Evolutionary conservation across 2,797 vertebrate genomes (phyloP).

Genomic region (Pygocentrus nattereri): DNA sequence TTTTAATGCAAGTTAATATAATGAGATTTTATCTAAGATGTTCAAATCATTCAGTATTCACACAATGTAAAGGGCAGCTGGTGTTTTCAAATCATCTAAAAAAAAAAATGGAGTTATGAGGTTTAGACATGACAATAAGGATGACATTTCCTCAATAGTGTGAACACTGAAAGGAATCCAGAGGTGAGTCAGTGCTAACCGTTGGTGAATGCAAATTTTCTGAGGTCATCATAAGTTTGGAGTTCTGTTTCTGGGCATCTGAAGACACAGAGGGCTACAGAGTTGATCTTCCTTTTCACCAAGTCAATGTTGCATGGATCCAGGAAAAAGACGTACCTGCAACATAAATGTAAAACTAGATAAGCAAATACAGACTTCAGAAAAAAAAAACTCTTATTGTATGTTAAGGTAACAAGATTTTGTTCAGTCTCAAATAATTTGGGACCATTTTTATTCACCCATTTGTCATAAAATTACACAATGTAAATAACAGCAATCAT

Average conservation of each 20-base stretch:
- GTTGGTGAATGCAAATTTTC: conserved; percentile 87
- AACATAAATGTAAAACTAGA: not conserved
- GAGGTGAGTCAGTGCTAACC: conserved; percentile 78
- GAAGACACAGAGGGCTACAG: conserved; percentile 91
- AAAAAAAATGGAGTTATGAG: not conserved
- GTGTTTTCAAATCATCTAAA: no score
- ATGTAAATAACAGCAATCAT: no score
- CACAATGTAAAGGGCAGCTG: no score
- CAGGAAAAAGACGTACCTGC: conserved; percentile 95
- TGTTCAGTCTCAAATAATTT: no score
- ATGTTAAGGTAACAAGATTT: no score
- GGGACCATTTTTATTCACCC: no score
- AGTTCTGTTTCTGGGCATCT: conserved; percentile 86
- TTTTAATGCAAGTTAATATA: not conserved
- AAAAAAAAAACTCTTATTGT: no score
- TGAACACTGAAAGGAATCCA: not conserved
- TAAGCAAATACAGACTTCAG: no score
- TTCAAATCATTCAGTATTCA: no score
- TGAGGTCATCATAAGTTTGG: conserved; percentile 82
- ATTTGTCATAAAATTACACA: no score
- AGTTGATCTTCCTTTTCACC: conserved; percentile 88
- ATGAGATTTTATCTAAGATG: not conserved
- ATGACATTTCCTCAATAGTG: not conserved
- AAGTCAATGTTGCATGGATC: conserved; percentile 96
- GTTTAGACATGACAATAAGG: not conserved